Evolutionary conservation across 2,797 vertebrate genomes (phyloP), one percentile per base, ranked within the genome.

Genomic region (Columba guinea): DNA sequence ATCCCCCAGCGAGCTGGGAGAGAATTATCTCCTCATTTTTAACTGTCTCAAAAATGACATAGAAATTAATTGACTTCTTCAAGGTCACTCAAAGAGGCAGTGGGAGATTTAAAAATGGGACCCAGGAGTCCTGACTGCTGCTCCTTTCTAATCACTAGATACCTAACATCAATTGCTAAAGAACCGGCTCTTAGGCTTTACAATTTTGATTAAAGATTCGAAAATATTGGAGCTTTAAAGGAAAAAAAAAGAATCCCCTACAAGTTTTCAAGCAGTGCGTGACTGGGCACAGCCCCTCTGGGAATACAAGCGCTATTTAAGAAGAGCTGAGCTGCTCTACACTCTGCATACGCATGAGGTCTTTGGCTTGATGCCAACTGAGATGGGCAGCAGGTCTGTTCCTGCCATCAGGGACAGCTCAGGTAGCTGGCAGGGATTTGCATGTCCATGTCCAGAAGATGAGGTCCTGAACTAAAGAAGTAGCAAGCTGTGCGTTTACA

Each of bases 31-130:
- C 88, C 88, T 93, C 89, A 65, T 96, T 96, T 95, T 97, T 93
- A 93, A 94, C 93, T 95, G 93, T 94, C 95, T 94, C 89, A 73
- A 84, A 95, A 82, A 93, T 80, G 90, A 92, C 92, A 95, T 37
- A 58, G 68, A 95, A 93, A 94, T 97, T 95, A 96, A 97, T 96
- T 94, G 96, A 83, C 84, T 95, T 89, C 90, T 93, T 92, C 95
- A 94, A 96, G 94, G 94, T 96, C 94, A 89, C 56, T 58, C 84
- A 71, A 58, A 84, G 78, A 89, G 74, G 80, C 88, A 89, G 46
- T 89, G 81, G 74, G 75, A 96, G 68, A 83, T 75, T 76, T 83
- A 62, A 93, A 89, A 96, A 95, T 52, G 78, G 69, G 90, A 93
- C 90, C 93, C 96, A 89, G 64, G 93, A 92, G 96, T 52, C 93